A percentile compares a stretch with the other conserved stretches of the same genome.
These are phyloP conservation scores for Rambutsinella grinnellia DNA, from an alignment of 2,888 invertebrate genomes.

Conservation along the genomic window DNA sequence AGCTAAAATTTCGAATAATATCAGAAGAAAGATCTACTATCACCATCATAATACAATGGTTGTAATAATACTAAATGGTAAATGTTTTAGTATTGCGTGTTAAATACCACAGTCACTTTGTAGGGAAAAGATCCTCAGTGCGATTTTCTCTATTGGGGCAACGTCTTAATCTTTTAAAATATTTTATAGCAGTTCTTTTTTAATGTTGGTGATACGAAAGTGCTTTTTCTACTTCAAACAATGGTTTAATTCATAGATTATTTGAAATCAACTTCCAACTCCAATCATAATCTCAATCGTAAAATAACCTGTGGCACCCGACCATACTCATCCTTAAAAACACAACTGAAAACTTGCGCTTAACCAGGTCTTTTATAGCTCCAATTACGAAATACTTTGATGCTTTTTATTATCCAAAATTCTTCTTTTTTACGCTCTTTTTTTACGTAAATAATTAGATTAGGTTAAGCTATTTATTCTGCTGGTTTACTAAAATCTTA, in stretches of 20 bases:
- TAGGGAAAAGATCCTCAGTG: not conserved
- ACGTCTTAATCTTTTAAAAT: not conserved
- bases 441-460: slow-evolving; percentile 5
- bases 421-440: slow-evolving; percentile 1
- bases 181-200: too few species aligned
- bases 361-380: slow-evolving; percentile 52
- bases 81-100: slow-evolving; percentile 42
- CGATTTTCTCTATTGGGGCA: not conserved
- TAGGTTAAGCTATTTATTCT: not conserved
- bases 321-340: too few species aligned
- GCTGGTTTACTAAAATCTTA: not conserved
- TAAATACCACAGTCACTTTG: slow-evolving; percentile 35
- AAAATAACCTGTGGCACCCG: too few species aligned
- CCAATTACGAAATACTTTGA: slow-evolving; percentile 17
- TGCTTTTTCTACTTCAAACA: too few species aligned
- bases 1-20: not conserved
- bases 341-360: not conserved
- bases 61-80: slow-evolving; percentile 44
- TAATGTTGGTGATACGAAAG: too few species aligned
- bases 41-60: slow-evolving; percentile 6
- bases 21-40: slow-evolving; percentile 20
- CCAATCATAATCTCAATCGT: too few species aligned
- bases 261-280: too few species aligned
- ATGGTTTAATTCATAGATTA: too few species aligned
- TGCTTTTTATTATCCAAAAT: slow-evolving; percentile 17